These are phyloP conservation scores for Drosophila punjabiensis DNA, from an alignment of 1,140 invertebrate species.

Conservation along the genomic window DNA sequence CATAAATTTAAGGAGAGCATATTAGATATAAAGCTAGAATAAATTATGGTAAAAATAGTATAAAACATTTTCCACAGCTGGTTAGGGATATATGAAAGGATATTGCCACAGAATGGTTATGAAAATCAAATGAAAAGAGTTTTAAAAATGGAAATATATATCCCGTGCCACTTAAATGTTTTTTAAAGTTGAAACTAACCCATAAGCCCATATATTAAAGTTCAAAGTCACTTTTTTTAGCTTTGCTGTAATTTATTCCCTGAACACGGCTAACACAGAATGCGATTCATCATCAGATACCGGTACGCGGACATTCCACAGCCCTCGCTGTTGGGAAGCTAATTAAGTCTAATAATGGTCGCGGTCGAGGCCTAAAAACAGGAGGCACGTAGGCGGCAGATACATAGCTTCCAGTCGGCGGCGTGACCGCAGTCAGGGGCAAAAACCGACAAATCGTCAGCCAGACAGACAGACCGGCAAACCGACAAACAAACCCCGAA, in stretches of 20 bases:
- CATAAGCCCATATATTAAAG: neutral
- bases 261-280: neutral
- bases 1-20: slow-evolving; percentile 1
- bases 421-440: slow-evolving; percentile 47
- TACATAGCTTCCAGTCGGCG: neutral
- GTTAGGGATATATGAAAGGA: neutral
- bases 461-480: neutral
- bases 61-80: neutral
- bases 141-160: neutral
- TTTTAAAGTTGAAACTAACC: neutral
- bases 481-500: slow-evolving; percentile 20
- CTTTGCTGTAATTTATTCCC: neutral
- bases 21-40: neutral
- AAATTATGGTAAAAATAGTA: neutral
- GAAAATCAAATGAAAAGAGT: neutral
- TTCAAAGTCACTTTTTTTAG: neutral
- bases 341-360: slow-evolving; percentile 74
- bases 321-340: slow-evolving; percentile 32
- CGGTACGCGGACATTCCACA: slow-evolving; percentile 8
- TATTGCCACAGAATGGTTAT: neutral
- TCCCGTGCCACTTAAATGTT: no score
- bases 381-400: slow-evolving; percentile 11
- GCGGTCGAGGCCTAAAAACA: slow-evolving; percentile 32
- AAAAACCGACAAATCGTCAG: slow-evolving; percentile 33
- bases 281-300: slow-evolving; percentile 19